Percentiles rank a stretch among this genome's conserved stretches.
Evolutionary conservation across 2,888 invertebrate genomes (phyloP).

Genomic region (Augiades crinisus): DNA sequence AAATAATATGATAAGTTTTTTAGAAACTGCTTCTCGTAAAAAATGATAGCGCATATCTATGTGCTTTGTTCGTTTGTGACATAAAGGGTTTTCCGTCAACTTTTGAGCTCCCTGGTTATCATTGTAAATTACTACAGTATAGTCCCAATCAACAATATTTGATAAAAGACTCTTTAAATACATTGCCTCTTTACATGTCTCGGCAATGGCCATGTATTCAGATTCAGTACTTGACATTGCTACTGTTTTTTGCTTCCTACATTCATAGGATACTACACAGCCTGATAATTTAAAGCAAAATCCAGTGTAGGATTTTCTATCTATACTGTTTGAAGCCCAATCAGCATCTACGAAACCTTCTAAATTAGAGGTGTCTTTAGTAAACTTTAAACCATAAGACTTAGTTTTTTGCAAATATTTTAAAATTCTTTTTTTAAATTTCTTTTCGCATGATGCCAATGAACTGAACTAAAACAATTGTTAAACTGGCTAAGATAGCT

Average conservation of each 20-base stretch:
- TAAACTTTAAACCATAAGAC: constrained; percentile 29
- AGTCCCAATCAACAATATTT: constrained; percentile 8
- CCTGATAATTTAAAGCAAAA: constrained; percentile 17
- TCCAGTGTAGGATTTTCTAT: constrained; percentile 28
- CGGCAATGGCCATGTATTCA: constrained; percentile 20
- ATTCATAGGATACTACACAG: constrained; percentile 14
- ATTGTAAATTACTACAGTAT: constrained; percentile 19
- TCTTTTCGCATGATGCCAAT: constrained; percentile 30
- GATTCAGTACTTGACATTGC: constrained; percentile 24
- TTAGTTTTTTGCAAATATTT: constrained; percentile 30
- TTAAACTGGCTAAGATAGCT: constrained; percentile 32
- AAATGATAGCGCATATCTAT: constrained; percentile 28
- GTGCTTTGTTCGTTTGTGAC: constrained; percentile 26
- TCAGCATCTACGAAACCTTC: constrained; percentile 33
- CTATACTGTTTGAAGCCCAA: constrained; percentile 28
- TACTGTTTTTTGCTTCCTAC: constrained; percentile 19
- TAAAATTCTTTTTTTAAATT: constrained; percentile 32
- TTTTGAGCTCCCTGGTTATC: constrained; percentile 29
- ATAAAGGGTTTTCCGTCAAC: constrained; percentile 22
- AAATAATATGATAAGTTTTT: not conserved
- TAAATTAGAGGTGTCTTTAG: constrained; percentile 22
- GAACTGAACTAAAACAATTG: constrained; percentile 26
- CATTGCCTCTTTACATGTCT: constrained; percentile 25
- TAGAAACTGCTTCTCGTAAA: constrained; percentile 22
- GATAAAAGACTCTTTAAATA: constrained; percentile 24